Evolutionary conservation across 2,113 vertebrate genomes (phyloP).

Genomic region (Mustela lutreola): DNA sequence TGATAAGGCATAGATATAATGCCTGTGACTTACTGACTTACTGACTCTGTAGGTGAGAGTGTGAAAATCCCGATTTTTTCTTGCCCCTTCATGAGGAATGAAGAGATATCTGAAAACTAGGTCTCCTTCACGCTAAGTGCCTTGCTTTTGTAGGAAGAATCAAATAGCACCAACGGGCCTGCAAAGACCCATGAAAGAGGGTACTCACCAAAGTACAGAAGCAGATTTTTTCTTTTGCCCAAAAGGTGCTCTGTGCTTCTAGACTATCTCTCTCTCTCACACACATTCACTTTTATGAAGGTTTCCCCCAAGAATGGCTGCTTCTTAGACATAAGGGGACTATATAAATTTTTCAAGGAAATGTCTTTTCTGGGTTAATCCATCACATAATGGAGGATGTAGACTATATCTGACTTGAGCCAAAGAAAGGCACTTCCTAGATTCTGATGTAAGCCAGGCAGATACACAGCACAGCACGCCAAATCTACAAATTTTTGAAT

Average conservation of each 20-base stretch:
- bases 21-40: not conserved
- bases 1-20: not conserved
- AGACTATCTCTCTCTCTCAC: not conserved
- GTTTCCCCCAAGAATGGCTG: not conserved
- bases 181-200: not conserved
- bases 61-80: not conserved
- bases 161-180: not conserved
- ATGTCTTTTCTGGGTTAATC: not conserved
- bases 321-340: not conserved
- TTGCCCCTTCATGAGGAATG: not conserved
- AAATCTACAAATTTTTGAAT: not conserved
- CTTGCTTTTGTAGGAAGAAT: not conserved
- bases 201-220: not conserved
- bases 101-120: not conserved
- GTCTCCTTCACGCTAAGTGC: not conserved
- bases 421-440: not conserved
- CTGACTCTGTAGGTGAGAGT: not conserved
- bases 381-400: not conserved
- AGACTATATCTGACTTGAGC: not conserved
- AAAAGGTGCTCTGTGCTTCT: not conserved
- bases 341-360: not conserved
- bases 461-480: too few species aligned
- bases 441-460: not conserved
- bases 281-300: not conserved
- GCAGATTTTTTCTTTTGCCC: not conserved